A percentile compares a stretch with the other conserved stretches of the same genome.
Evolutionary conservation across 2,113 vertebrate species (phyloP).

Genomic region (Fregata magnificens): DNA sequence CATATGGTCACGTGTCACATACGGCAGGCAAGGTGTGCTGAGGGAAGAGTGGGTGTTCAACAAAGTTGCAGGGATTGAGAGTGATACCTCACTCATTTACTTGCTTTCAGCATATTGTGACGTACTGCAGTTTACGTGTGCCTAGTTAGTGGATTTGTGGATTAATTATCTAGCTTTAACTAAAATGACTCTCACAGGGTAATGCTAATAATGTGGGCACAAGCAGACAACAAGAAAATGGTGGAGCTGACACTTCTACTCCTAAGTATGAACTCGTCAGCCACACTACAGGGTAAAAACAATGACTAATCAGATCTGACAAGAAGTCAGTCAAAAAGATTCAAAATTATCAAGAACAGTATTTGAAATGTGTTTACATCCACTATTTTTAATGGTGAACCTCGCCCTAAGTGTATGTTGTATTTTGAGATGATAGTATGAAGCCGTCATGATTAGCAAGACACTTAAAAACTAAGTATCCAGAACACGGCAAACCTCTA

Average conservation of each 20-base stretch:
- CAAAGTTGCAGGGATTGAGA: neutral
- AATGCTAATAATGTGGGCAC: neutral
- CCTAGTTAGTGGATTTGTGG: constrained; percentile 35
- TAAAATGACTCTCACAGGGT: constrained; percentile 19
- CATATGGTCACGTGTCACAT: rapidly evolving
- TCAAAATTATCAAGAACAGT: neutral
- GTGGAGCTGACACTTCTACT: neutral
- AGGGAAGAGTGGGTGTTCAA: neutral
- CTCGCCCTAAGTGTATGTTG: neutral
- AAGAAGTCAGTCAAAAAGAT: neutral
- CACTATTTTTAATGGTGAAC: neutral
- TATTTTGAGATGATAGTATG: neutral
- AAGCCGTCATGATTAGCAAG: neutral
- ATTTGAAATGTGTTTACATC: neutral
- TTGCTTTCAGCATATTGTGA: neutral
- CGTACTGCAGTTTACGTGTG: neutral
- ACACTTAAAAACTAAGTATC: neutral
- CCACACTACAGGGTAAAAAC: neutral
- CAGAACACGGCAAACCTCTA: neutral
- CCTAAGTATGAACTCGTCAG: neutral
- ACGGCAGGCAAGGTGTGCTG: neutral
- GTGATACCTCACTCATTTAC: neutral
- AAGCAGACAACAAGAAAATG: neutral
- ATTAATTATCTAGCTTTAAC: constrained; percentile 42
- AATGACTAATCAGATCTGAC: neutral